Conservation (phyloP, 2,888 invertebrate genomes). For the Athetis lepigone region DNA sequence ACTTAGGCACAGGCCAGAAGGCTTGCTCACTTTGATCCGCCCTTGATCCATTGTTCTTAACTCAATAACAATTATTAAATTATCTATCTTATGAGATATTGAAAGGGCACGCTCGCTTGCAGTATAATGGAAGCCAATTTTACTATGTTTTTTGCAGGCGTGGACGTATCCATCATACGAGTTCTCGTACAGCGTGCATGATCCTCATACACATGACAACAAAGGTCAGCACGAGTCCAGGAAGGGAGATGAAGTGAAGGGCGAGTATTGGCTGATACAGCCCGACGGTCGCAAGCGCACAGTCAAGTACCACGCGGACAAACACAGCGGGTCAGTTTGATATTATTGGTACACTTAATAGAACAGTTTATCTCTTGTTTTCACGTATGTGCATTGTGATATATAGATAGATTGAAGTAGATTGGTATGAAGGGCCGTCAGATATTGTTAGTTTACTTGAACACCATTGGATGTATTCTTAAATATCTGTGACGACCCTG, state of each 20-base stretch:
- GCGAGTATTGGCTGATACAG: conserved; percentile 88
- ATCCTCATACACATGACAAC: conserved; percentile 90
- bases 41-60: too few relatives aligned
- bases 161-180: conserved; percentile 87
- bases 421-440: too few relatives aligned
- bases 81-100: background rate
- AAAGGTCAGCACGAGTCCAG: conserved; percentile 88
- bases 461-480: too few relatives aligned
- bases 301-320: conserved; percentile 87
- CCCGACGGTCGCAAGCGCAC: conserved; percentile 88
- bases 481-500: too few relatives aligned
- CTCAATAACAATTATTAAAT: too few relatives aligned
- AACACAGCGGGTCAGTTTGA: conserved; percentile 86
- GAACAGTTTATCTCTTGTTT: too few relatives aligned
- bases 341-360: too few relatives aligned
- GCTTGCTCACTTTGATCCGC: too few relatives aligned
- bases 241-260: conserved; percentile 87
- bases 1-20: too few relatives aligned
- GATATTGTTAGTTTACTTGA: too few relatives aligned
- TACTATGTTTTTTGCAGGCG: conserved; percentile 69
- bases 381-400: too few relatives aligned
- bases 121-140: background rate
- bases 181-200: conserved; percentile 90
- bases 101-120: background rate
- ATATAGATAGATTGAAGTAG: too few relatives aligned